phyloP scores from a whole-genome alignment of 2,888 invertebrate species.

The Drosophila paracracens region DNA sequence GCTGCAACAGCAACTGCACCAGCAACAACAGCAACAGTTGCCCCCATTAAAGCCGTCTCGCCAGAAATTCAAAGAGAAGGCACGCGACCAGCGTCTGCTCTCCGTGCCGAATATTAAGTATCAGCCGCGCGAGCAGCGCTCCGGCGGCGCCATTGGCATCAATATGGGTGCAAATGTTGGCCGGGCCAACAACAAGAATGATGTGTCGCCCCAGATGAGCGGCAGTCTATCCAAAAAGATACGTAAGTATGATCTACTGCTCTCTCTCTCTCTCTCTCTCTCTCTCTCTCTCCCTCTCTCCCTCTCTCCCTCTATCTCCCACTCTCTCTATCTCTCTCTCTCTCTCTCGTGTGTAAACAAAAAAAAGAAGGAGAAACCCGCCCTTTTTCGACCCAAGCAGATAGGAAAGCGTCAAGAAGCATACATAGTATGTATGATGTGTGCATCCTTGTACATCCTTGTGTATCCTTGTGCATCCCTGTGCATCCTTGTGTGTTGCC shows the following conservation, averaged over 20 bases:
- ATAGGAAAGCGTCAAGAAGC: neutral
- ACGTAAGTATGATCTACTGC: conserved; percentile 90
- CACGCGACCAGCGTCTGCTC: conserved; percentile 88
- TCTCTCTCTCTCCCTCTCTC: neutral
- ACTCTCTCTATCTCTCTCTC: neutral
- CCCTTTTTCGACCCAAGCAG: neutral
- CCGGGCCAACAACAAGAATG: conserved; percentile 82
- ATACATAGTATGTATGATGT: conserved; percentile 1
- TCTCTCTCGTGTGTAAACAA: conserved; percentile 12
- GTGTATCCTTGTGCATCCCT: neutral
- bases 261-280: conserved; percentile 4
- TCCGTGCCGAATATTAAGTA: conserved; percentile 92
- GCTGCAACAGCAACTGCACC: conserved; percentile 32
- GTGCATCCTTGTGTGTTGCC: neutral
- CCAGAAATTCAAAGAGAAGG: conserved; percentile 86
- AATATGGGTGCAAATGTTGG: conserved; percentile 35
- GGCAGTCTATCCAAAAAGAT: conserved; percentile 93
- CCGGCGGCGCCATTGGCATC: conserved; percentile 48
- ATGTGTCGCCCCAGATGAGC: conserved; percentile 87
- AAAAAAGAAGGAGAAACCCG: neutral
- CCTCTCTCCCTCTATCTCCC: neutral
- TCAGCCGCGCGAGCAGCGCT: conserved; percentile 84
- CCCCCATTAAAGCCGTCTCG: conserved; percentile 86
- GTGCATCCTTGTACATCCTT: neutral
- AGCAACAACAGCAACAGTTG: conserved; percentile 46